Percentiles rank a stretch among this genome's conserved stretches.
Evolutionary conservation across 2,113 vertebrate species (phyloP).

Genomic region (Myotis yumanensis): DNA sequence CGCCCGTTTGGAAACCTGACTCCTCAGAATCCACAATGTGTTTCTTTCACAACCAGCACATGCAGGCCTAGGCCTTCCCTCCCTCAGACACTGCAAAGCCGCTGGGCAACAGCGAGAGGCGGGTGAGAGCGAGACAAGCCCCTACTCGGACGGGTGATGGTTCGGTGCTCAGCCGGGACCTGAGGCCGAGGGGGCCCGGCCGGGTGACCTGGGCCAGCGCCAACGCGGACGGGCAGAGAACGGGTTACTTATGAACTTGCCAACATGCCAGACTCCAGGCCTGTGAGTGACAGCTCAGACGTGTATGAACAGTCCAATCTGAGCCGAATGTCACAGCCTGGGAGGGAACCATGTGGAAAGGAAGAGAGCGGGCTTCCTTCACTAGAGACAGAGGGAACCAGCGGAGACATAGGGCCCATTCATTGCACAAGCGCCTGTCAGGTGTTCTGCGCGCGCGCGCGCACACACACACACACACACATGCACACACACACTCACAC

Average conservation of each 20-base stretch:
- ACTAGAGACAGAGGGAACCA: neutral
- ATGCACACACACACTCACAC: too few relatives aligned
- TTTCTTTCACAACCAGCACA: neutral
- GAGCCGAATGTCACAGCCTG: neutral
- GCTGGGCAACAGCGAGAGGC: neutral
- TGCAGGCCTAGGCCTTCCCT: too few relatives aligned
- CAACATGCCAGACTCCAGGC: neutral
- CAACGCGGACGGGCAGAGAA: neutral
- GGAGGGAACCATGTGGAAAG: neutral
- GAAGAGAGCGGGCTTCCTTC: neutral
- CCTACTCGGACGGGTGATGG: too few relatives aligned
- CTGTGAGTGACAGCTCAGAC: neutral
- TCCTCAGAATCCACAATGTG: too few relatives aligned
- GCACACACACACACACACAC: neutral
- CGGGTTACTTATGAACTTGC: neutral
- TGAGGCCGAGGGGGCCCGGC: neutral
- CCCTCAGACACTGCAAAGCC: accelerated
- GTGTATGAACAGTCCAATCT: neutral
- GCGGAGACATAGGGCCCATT: neutral
- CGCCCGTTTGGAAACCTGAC: neutral
- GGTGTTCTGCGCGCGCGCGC: too few relatives aligned
- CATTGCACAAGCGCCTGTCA: neutral
- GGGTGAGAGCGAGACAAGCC: neutral
- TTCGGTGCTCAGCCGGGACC: neutral
- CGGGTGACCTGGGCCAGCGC: neutral